Base-by-base conservation (phyloP, 1,140 invertebrate species). In the Lycorma delicatula region DNA sequence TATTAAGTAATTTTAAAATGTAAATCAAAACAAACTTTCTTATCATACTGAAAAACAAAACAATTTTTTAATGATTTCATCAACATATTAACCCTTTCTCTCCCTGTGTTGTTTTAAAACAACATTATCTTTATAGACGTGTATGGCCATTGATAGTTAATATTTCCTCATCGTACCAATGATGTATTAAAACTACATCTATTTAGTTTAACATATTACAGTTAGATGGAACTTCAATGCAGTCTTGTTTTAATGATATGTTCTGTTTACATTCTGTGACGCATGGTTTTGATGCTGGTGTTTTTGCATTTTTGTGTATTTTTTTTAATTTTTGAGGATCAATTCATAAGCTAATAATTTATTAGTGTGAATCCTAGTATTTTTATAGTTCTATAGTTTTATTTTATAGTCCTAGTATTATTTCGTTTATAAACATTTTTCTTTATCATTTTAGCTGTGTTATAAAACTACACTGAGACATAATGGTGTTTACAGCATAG, bases 31-130 rank as follows among this genome's bases (percentile, higher is more conserved):
- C n/a, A n/a, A n/a, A n/a, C n/a, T n/a, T n/a, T n/a, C n/a, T n/a
- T n/a, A n/a, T n/a, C n/a, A n/a, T n/a, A n/a, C n/a, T n/a, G n/a
- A n/a, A n/a, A n/a, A n/a, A n/a, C n/a, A n/a, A n/a, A n/a, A n/a
- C n/a, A n/a, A n/a, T n/a, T n/a, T n/a, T n/a, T n/a, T n/a, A n/a
- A n/a, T n/a, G n/a, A n/a, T n/a, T n/a, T n/a, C n/a, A n/a, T n/a
- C n/a, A n/a, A n/a, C n/a, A n/a, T n/a, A n/a, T 38, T 7, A 38
- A 38, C 41, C 41, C 41, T 44, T 44, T 44, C 41, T 44, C 18
- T 12, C 5, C 41, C 41, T 20, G 41, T 44, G 41, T 44, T 44
- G 41, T 44, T 44, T 22, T 22, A 20, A 22, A 44, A 44, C 41
- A 44, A 44, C 41, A 44, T 44, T 16, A 44, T 18, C 23, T 44